Evolutionary conservation across 1,140 invertebrate genomes (phyloP).

Genomic region (Gonatopus flavifemur): DNA sequence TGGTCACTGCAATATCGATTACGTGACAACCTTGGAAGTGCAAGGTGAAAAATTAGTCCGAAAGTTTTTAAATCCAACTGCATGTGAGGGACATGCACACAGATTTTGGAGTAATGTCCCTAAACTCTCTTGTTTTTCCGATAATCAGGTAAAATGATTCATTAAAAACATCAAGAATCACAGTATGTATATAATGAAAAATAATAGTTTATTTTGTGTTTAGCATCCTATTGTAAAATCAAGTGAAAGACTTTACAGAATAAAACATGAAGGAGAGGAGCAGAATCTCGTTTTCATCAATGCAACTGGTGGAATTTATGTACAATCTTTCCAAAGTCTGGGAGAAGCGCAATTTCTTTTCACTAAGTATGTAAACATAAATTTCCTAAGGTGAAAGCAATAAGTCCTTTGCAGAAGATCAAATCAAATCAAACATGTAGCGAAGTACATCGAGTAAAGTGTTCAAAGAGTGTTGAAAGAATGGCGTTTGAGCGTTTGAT

Average conservation of each 20-base stretch:
- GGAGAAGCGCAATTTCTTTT: conserved; percentile 51
- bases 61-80: conserved; percentile 50
- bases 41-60: conserved; percentile 40
- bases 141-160: conserved; percentile 44
- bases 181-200: conserved; percentile 5
- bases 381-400: too few species aligned
- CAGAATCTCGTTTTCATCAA: conserved; percentile 41
- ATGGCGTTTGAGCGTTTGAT: too few species aligned
- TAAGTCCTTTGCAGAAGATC: too few species aligned
- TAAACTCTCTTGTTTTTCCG: conserved; percentile 43
- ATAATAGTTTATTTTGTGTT: background rate
- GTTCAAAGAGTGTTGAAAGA: too few species aligned
- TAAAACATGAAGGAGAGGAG: conserved; percentile 18
- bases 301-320: conserved; percentile 50
- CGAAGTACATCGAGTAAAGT: too few species aligned
- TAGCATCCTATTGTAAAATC: conserved; percentile 44
- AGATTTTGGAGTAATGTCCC: conserved; percentile 50
- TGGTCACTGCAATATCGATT: conserved; percentile 50
- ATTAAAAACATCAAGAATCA: background rate
- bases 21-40: conserved; percentile 38
- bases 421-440: too few species aligned
- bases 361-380: conserved; percentile 39
- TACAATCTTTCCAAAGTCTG: conserved; percentile 52
- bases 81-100: conserved; percentile 41
- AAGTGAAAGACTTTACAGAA: conserved; percentile 48